phyloP scores from a whole-genome alignment of 1,140 invertebrate genomes.

The Zaprionus davidi region DNA sequence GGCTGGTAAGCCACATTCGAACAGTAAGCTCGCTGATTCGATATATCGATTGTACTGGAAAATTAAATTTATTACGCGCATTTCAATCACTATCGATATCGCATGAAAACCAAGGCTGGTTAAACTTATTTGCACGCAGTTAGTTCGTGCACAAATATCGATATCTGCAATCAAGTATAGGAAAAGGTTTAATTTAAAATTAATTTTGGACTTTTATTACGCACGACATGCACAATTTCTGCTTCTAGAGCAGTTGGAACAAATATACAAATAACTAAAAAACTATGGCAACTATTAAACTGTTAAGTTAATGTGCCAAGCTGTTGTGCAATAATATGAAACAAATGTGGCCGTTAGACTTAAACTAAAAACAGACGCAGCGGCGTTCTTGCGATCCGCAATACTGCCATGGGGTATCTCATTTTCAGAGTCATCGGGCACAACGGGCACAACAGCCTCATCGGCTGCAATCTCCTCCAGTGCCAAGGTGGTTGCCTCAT shows the following conservation, averaged over 20 bases:
- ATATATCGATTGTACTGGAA: neutral
- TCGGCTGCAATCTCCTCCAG: conserved; percentile 85
- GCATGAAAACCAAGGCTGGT: neutral
- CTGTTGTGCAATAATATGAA: conserved; percentile 40
- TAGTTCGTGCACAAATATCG: neutral
- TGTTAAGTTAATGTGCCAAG: conserved; percentile 34
- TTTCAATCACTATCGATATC: neutral
- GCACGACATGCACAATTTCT: conserved; percentile 43
- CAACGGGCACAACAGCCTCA: conserved; percentile 72
- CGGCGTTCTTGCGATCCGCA: conserved; percentile 63
- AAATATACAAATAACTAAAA: conserved; percentile 39
- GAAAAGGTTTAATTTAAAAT: conserved; percentile 29
- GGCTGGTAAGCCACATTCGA: neutral
- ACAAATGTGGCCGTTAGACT: conserved; percentile 39
- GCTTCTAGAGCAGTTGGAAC: conserved; percentile 27
- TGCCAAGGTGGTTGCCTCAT: conserved; percentile 86
- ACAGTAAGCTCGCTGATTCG: neutral
- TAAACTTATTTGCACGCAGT: neutral
- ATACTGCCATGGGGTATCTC: conserved; percentile 69
- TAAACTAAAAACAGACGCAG: conserved; percentile 43
- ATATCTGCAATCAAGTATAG: neutral
- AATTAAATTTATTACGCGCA: conserved; percentile 39
- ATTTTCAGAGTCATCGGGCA: conserved; percentile 79
- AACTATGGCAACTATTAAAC: conserved; percentile 31
- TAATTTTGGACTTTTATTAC: conserved; percentile 58